Conservation (phyloP, 2,888 invertebrate species). For the Eristalinus sepulchralis region DNA sequence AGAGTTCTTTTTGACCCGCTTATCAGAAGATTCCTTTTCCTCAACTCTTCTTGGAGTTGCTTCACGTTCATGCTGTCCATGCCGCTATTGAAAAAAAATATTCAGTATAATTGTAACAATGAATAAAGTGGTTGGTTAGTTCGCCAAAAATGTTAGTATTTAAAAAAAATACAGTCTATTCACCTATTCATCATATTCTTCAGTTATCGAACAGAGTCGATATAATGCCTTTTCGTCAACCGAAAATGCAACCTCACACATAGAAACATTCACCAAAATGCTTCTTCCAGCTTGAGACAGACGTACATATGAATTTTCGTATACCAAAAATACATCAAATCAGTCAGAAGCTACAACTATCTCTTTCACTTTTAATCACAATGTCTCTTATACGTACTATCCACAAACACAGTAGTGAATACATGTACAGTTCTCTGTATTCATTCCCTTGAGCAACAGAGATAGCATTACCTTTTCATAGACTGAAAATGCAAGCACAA, state of each 20-base stretch:
- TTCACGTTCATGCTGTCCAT: conserved; percentile 6
- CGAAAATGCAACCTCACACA: no score
- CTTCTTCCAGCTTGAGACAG: not conserved
- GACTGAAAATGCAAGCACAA: no score
- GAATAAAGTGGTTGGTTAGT: not conserved
- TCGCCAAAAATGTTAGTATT: not conserved
- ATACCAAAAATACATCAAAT: not conserved
- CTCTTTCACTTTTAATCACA: not conserved
- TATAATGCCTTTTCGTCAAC: no score
- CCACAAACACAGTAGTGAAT: not conserved
- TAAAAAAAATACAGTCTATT: no score
- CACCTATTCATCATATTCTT: no score
- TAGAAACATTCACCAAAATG: not conserved
- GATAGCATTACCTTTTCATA: not conserved
- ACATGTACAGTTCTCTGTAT: not conserved
- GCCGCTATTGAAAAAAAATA: not conserved
- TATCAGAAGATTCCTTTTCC: no score
- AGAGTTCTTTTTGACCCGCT: not conserved
- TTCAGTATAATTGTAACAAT: not conserved
- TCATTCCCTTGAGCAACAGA: not conserved
- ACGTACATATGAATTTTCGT: not conserved
- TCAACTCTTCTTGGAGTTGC: not conserved
- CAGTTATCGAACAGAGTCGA: no score
- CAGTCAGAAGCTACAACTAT: not conserved
- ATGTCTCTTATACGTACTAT: not conserved